Evolutionary conservation across 2,113 vertebrate species (phyloP).

Genomic region (Tetrax tetrax): DNA sequence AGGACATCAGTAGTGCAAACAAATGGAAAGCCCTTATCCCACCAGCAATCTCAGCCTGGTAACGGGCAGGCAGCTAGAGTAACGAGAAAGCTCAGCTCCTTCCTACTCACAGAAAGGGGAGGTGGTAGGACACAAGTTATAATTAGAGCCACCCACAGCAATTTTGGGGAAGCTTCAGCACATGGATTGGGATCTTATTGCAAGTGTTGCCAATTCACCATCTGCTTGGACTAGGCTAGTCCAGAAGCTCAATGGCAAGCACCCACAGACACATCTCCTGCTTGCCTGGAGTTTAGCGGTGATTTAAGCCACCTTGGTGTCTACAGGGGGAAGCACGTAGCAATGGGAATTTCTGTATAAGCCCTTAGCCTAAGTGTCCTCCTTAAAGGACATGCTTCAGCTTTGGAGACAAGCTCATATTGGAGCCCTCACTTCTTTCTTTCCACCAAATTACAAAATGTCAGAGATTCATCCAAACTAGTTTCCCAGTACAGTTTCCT

Average conservation of each 20-base stretch:
- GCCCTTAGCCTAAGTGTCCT: neutral
- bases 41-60: slow-evolving; percentile 38
- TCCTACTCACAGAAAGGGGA: slow-evolving; percentile 25
- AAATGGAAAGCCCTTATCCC: slow-evolving; percentile 47
- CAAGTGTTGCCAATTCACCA: neutral
- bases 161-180: slow-evolving; percentile 42
- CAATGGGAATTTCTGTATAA: neutral
- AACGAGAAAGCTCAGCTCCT: neutral
- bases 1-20: slow-evolving; percentile 63
- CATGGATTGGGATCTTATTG: neutral
- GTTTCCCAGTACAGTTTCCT: neutral
- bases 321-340: neutral
- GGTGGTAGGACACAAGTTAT: slow-evolving; percentile 28
- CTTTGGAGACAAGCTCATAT: neutral
- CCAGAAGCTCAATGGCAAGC: neutral
- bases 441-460: neutral
- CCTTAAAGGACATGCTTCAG: neutral
- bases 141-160: slow-evolving; percentile 63
- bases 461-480: neutral
- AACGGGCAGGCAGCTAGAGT: slow-evolving; percentile 29
- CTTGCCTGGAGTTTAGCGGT: neutral
- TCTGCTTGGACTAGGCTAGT: neutral
- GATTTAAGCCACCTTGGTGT: neutral
- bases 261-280: neutral
- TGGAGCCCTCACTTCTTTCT: neutral